Percentiles rank a stretch among this genome's conserved stretches.
phyloP scores from a whole-genome alignment of 1,140 invertebrate species.

The Prorops nasuta region DNA sequence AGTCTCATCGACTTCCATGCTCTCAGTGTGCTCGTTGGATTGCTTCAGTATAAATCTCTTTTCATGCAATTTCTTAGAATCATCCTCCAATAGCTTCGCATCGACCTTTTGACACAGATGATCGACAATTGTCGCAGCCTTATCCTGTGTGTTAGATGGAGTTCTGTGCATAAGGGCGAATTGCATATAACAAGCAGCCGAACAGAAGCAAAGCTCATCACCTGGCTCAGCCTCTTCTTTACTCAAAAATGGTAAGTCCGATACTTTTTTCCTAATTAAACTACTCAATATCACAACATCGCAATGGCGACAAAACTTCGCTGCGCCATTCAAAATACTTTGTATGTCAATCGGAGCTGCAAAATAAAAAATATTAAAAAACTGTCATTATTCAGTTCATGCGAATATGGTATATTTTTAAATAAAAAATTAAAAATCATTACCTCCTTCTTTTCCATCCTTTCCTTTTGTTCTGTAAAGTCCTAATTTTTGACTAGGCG shows the following conservation, averaged over 20 bases:
- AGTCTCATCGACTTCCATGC: conserved; percentile 30
- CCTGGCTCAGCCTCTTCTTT: conserved; percentile 66
- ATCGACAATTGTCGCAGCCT: conserved; percentile 60
- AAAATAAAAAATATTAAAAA: conserved; percentile 30
- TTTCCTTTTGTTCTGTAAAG: conserved; percentile 78
- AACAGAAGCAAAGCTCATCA: conserved; percentile 82
- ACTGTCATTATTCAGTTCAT: neutral
- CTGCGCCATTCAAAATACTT: conserved; percentile 82
- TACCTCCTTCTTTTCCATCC: conserved; percentile 79
- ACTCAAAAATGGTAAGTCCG: conserved; percentile 73
- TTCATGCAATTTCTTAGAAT: conserved; percentile 39
- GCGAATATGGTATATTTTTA: conserved; percentile 4
- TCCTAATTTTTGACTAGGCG: conserved; percentile 77
- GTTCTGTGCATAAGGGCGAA: conserved; percentile 69
- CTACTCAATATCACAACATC: conserved; percentile 85
- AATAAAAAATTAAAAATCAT: conserved; percentile 15
- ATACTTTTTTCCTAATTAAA: conserved; percentile 76
- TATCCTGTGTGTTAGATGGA: conserved; percentile 56
- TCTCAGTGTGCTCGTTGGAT: conserved; percentile 25
- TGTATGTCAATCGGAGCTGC: conserved; percentile 80
- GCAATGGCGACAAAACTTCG: conserved; percentile 89
- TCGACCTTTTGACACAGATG: conserved; percentile 61
- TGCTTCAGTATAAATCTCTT: conserved; percentile 38
- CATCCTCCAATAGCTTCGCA: conserved; percentile 46
- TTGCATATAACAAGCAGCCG: conserved; percentile 80